These are phyloP conservation scores for Tromatobia lineatoria DNA, from an alignment of 2,888 invertebrate species.

Conservation along the genomic window DNA sequence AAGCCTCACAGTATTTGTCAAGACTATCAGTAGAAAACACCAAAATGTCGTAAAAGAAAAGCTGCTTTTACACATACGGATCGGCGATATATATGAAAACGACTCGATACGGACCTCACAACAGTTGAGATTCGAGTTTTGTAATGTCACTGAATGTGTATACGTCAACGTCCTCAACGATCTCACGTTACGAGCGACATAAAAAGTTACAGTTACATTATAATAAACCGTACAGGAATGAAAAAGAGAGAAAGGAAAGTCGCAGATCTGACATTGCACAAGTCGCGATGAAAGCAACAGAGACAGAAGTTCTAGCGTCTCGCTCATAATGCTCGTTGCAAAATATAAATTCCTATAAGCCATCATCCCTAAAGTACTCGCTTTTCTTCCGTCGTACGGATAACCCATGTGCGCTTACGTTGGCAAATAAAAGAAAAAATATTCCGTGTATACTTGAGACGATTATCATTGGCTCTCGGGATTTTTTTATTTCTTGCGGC, in stretches of 20 bases:
- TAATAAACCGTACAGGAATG: slow-evolving; percentile 78
- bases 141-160: slow-evolving; percentile 24
- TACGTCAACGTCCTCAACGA: slow-evolving; percentile 59
- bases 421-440: slow-evolving; percentile 50
- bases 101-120: slow-evolving; percentile 64
- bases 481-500: slow-evolving; percentile 45
- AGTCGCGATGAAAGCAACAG: slow-evolving; percentile 31
- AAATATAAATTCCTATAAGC: slow-evolving; percentile 64
- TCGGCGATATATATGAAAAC: slow-evolving; percentile 69
- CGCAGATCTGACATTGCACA: slow-evolving; percentile 30
- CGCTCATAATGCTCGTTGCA: slow-evolving; percentile 53
- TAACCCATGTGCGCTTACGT: slow-evolving; percentile 56
- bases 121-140: slow-evolving; percentile 60
- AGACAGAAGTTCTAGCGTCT: slow-evolving; percentile 52
- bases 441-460: slow-evolving; percentile 44
- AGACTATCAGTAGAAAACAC: slow-evolving; percentile 13
- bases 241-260: slow-evolving; percentile 38
- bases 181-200: slow-evolving; percentile 78
- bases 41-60: slow-evolving; percentile 62
- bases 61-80: slow-evolving; percentile 58
- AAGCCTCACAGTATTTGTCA: slow-evolving; percentile 1
- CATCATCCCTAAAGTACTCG: not conserved
- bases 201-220: slow-evolving; percentile 83
- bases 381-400: slow-evolving; percentile 32
- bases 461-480: slow-evolving; percentile 60